Evolutionary conservation across 2,113 vertebrate genomes (phyloP), one percentile per base, ranked within the genome.

Genomic region (Corydoras sp.): DNA sequence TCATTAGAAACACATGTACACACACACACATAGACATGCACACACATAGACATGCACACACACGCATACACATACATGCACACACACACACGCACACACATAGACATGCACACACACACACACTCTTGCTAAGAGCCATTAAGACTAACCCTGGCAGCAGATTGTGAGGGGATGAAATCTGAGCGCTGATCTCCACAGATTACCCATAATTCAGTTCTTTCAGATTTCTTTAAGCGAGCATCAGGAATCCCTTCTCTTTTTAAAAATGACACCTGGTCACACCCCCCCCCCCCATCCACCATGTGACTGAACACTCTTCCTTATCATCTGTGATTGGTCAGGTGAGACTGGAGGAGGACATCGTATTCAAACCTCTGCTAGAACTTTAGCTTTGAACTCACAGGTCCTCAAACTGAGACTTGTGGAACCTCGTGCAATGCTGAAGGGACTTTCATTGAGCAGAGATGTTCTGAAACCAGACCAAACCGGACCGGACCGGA

Each of bases 191-290:
- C 5, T 10, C 11, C 51, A 53, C 51, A 63, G 5, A 2, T 4
- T 32, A 30, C 29, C 69, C 69, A 64, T 54, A 13, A 65, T 65
- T 54, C n/a, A 48, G 4, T 8, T 5, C 7, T 43, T 43, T 43
- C 35, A 43, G 35, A 5, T 43, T 43, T 43, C 7, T 8, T 43
- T 43, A 43, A 43, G 35, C 7, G 35, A 43, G 35, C 7, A 43
- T 43, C 35, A 43, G 35, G 4, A 43, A 4, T 43, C 35, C 4
- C 4, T 43, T 8, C 35, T 43, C 31, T 81, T 64, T 83, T 80
- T 81, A 76, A 83, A 81, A 11, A 71, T 69, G 82, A 78, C 70
- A 62, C 77, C 75, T 53, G 51, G 11, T 3, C 13, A 10, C 13
- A 13, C 5, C 51, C 51, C 13, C 13, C 51, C 7, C 35, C 35